Evolutionary conservation across 2,888 invertebrate species (phyloP).

Genomic region (Acheta domesticus): DNA sequence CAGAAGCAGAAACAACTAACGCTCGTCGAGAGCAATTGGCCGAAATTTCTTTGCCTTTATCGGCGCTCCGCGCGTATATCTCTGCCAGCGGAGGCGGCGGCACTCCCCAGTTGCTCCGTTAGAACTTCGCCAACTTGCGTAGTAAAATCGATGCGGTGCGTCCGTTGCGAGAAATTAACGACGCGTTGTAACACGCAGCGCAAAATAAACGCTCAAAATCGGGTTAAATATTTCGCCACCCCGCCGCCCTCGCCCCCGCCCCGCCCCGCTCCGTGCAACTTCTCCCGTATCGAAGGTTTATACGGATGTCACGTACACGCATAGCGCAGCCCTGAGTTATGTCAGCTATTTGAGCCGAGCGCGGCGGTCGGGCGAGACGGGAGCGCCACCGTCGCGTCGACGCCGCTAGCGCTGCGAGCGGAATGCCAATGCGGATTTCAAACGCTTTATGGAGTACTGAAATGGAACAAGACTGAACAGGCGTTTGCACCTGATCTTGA

Average conservation of each 20-base stretch:
- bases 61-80: not conserved
- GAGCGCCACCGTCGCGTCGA: not conserved
- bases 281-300: not conserved
- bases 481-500: too few relatives aligned
- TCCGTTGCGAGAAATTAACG: not conserved
- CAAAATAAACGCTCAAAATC: conserved; percentile 10
- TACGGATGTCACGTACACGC: not conserved
- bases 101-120: not conserved
- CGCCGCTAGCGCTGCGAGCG: not conserved
- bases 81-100: not conserved
- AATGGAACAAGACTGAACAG: not conserved
- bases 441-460: not conserved
- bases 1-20: conserved; percentile 7
- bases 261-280: not conserved
- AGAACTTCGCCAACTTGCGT: conserved; percentile 6
- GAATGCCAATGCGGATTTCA: not conserved
- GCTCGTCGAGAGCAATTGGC: not conserved
- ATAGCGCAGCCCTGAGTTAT: conserved; percentile 11
- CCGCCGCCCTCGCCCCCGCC: too few relatives aligned
- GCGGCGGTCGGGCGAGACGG: too few relatives aligned
- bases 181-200: not conserved
- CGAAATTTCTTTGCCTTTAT: not conserved
- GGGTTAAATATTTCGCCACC: conserved; percentile 2
- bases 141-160: not conserved
- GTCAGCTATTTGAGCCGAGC: not conserved